Evolutionary conservation across 2,797 vertebrate genomes (phyloP), one percentile per base, ranked within the genome.

Genomic region (Tadarida brasiliensis): DNA sequence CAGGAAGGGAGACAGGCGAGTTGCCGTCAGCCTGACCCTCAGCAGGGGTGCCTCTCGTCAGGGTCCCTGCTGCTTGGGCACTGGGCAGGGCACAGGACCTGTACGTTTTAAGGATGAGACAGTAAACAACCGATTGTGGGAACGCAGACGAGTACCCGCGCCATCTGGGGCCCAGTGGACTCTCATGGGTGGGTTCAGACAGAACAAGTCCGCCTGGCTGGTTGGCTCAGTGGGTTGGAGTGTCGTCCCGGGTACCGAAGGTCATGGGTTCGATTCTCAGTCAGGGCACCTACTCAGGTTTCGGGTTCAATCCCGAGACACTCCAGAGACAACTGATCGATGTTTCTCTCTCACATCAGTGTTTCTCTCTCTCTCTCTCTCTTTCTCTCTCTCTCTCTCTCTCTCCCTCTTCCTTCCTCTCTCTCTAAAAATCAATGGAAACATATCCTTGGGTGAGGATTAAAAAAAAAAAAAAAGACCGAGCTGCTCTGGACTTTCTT

Each of bases 61-160:
- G 20, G 7, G 57, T n/a, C n/a, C n/a, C 8, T 10, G 20, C 22
- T 22, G 20, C 67, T 86, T 16, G 1, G 4, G 3, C 26, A 1
- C 44, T 0, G 0, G 22, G 6, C 2, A 2, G 19, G 26, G 7
- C 71, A 19, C 44, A 0, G 26, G 56, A 0, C 2, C 3, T 11
- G 9, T 5, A 11, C 5, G 0, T 4, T 6, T 2, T 3, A 39
- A 28, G 22, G 73, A 19, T 0, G 0, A 9, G 30, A 80, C 0
- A 6, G 39, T 30, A 22, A n/a, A 39, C 4, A 4, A 22, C 0
- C 3, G 28, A 16, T 5, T 14, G 7, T 33, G 1, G 12, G 11
- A n/a, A 2, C 30, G 56, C 11, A 4, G 24, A 3, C 0, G 9
- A 15, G 14, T 3, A 15, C 0, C 12, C 54, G 33, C 1, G 0